phyloP scores from a whole-genome alignment of 2,888 invertebrate species.

The Strigamia maritima region DNA sequence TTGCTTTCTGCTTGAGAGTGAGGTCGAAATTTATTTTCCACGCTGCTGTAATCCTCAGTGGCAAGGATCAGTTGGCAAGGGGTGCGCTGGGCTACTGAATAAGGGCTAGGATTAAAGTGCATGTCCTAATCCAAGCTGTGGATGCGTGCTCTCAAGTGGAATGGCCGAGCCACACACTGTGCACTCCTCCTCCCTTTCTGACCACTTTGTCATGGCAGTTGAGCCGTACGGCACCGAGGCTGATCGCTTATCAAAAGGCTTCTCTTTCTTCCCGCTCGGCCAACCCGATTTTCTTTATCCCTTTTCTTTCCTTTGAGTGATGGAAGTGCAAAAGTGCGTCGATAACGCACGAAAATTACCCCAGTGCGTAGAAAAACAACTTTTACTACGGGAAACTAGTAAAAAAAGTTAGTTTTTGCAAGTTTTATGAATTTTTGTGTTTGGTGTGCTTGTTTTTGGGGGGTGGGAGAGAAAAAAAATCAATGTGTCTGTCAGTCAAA shows the following conservation, averaged over 20 bases:
- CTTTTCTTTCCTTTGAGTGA: slow-evolving; percentile 28
- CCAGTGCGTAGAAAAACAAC: not conserved
- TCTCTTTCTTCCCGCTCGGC: slow-evolving; percentile 35
- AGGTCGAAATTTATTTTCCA: slow-evolving; percentile 37
- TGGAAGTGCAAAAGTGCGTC: slow-evolving; percentile 15
- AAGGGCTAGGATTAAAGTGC: slow-evolving; percentile 36
- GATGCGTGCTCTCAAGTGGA: slow-evolving; percentile 36
- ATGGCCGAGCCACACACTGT: slow-evolving; percentile 22
- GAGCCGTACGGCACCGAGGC: slow-evolving; percentile 32
- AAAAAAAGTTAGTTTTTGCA: not conserved
- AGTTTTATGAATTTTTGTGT: not conserved
- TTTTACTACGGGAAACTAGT: not conserved
- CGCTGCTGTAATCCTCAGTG: slow-evolving; percentile 36
- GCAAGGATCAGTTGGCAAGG: slow-evolving; percentile 32
- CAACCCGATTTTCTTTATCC: slow-evolving; percentile 34
- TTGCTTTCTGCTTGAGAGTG: slow-evolving; percentile 30
- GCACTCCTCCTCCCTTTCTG: slow-evolving; percentile 7
- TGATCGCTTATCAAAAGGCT: slow-evolving; percentile 29
- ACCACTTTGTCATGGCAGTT: slow-evolving; percentile 33
- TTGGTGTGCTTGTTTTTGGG: not conserved
- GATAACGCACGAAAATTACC: not conserved
- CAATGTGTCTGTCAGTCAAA: not conserved
- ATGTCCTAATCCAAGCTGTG: slow-evolving; percentile 35
- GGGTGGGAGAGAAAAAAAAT: not conserved
- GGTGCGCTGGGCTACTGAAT: slow-evolving; percentile 25